Evolutionary conservation across 1,140 invertebrate genomes (phyloP).

Genomic region (Drosophila ficusphila): DNA sequence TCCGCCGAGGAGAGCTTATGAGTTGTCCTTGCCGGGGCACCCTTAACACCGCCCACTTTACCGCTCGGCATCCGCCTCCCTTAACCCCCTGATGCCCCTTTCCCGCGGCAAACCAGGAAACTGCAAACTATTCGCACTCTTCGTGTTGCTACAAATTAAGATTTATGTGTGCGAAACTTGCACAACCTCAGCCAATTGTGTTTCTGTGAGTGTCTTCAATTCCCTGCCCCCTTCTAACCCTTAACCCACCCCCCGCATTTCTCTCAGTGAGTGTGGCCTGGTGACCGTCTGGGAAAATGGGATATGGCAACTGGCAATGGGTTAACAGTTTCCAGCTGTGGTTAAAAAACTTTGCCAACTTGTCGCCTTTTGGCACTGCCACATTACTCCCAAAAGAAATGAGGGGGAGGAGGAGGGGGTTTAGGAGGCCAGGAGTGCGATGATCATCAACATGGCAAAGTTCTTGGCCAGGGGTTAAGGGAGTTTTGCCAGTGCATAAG

Average conservation of each 20-base stretch:
- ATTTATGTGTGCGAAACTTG: conserved; percentile 79
- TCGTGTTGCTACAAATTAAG: conserved; percentile 78
- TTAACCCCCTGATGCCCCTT: conserved; percentile 1
- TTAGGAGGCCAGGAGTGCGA: conserved; percentile 17
- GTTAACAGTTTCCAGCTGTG: conserved; percentile 51
- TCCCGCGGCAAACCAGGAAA: conserved; percentile 4
- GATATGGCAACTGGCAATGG: conserved; percentile 73
- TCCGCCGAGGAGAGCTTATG: conserved; percentile 42
- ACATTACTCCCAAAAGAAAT: conserved; percentile 47
- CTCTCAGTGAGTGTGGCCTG: conserved; percentile 41
- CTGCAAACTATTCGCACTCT: conserved; percentile 75
- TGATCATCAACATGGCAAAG: conserved; percentile 26
- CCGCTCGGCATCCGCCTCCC: background rate
- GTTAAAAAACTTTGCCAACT: conserved; percentile 71
- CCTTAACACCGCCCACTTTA: conserved; percentile 2
- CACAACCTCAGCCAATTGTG: conserved; percentile 75
- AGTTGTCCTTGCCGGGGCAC: conserved; percentile 35
- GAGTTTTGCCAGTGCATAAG: conserved; percentile 29
- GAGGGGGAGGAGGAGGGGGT: conserved; percentile 8
- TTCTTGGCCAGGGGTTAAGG: conserved; percentile 27
- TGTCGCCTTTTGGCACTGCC: conserved; percentile 63
- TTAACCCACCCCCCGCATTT: background rate
- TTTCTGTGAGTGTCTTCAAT: conserved; percentile 21
- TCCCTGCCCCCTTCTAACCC: background rate
- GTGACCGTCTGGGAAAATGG: conserved; percentile 64